phyloP scores from a whole-genome alignment of 2,888 invertebrate genomes.

The Dendrolimus pini region DNA sequence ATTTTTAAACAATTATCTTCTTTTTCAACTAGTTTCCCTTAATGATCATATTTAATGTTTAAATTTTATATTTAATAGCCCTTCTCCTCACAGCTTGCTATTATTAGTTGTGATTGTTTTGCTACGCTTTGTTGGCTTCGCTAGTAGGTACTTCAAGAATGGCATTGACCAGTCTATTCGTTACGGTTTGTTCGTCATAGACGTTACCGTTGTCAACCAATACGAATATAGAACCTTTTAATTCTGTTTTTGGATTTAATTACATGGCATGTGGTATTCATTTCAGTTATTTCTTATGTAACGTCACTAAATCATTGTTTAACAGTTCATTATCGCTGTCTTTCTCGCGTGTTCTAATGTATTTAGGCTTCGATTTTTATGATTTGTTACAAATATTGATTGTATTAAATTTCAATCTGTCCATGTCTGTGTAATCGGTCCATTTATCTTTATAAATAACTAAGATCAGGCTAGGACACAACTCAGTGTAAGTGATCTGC shows the following conservation, averaged over 20 bases:
- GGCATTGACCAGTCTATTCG: slow-evolving; percentile 36
- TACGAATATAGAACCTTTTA: neutral
- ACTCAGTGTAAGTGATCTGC: slow-evolving; percentile 16
- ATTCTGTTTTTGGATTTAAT: too few species aligned
- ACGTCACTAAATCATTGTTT: too few species aligned
- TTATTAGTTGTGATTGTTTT: slow-evolving; percentile 21
- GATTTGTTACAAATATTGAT: neutral
- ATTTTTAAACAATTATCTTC: too few species aligned
- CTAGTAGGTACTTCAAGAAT: slow-evolving; percentile 15
- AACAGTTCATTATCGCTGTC: too few species aligned
- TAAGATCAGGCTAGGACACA: neutral
- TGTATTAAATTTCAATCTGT: neutral
- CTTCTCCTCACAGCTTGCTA: slow-evolving; percentile 1
- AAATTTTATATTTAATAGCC: neutral
- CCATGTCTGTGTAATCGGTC: neutral
- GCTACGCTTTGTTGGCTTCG: slow-evolving; percentile 23
- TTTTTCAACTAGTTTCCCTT: too few species aligned
- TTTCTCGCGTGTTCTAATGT: too few species aligned
- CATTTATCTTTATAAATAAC: neutral
- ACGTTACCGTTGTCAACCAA: slow-evolving; percentile 14
- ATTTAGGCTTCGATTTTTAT: neutral
- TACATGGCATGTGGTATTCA: too few species aligned
- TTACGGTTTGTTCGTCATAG: slow-evolving; percentile 21
- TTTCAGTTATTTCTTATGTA: too few species aligned
- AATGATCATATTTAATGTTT: too few species aligned